Evolutionary conservation across 2,797 vertebrate species (phyloP).

Genomic region (Lateolabrax maculatus): DNA sequence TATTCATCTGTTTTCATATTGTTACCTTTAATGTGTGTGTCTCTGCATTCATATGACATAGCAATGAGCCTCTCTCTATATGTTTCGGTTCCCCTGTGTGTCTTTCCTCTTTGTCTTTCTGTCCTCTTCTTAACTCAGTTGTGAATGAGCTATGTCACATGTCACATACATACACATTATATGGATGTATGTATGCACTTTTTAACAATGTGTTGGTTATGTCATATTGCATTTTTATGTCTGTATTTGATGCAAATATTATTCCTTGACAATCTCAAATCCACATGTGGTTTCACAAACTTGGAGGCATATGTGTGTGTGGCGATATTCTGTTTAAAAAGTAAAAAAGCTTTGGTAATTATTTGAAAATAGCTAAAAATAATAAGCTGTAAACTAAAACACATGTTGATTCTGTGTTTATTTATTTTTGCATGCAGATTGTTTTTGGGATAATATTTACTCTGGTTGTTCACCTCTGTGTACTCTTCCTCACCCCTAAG

Average conservation of each 20-base stretch:
- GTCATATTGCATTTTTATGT: constrained; percentile 49
- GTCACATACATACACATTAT: constrained; percentile 48
- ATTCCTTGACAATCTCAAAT: constrained; percentile 50
- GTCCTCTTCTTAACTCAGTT: neutral
- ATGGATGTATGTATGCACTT: constrained; percentile 34
- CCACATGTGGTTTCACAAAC: constrained; percentile 45
- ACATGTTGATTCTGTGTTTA: constrained; percentile 39
- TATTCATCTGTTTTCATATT: constrained; percentile 12
- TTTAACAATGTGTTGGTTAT: constrained; percentile 19
- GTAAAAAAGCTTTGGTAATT: no score
- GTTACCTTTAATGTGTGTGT: constrained; percentile 19
- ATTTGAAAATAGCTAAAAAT: neutral
- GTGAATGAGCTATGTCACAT: constrained; percentile 23
- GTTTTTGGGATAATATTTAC: constrained; percentile 61
- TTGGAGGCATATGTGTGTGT: neutral
- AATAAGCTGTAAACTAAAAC: constrained; percentile 18
- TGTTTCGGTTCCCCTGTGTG: neutral
- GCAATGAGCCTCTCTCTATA: neutral
- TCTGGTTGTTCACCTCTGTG: constrained; percentile 34
- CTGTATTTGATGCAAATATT: constrained; percentile 64
- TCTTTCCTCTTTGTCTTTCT: constrained; percentile 3
- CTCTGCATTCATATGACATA: constrained; percentile 14
- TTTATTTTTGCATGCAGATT: constrained; percentile 61
- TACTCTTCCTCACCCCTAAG: neutral
- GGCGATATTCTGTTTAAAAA: neutral